These are phyloP conservation scores for Apamea epomidion DNA, from an alignment of 2,888 invertebrate genomes.

Conservation along the genomic window DNA sequence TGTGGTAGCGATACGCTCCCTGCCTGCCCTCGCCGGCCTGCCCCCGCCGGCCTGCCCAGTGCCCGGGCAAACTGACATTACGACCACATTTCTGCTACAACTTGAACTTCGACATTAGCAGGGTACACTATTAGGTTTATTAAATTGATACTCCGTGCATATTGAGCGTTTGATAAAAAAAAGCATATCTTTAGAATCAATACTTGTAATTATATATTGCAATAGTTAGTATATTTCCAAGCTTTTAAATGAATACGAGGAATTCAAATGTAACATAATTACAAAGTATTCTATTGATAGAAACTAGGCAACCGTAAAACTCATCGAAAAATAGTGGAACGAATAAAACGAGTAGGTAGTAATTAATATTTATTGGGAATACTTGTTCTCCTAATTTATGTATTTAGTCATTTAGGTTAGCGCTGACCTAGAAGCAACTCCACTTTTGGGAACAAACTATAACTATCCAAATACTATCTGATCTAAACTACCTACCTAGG, in stretches of 20 bases:
- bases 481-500: neutral
- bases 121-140: conserved; percentile 16
- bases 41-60: conserved; percentile 40
- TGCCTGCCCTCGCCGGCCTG: conserved; percentile 42
- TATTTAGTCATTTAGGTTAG: neutral
- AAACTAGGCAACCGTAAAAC: conserved; percentile 11
- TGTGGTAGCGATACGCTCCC: conserved; percentile 74
- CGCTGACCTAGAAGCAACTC: neutral
- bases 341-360: neutral
- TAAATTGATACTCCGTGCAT: conserved; percentile 14
- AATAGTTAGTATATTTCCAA: conserved; percentile 19
- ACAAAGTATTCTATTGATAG: conserved; percentile 27
- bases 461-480: neutral
- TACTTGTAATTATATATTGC: too few species aligned
- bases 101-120: conserved; percentile 53
- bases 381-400: conserved; percentile 3
- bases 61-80: conserved; percentile 58
- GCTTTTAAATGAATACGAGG: conserved; percentile 18
- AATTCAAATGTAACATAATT: conserved; percentile 34
- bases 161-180: neutral
- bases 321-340: conserved; percentile 15
- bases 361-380: conserved; percentile 21
- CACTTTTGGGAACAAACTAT: neutral
- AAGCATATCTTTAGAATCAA: neutral
- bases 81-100: conserved; percentile 52